Evolutionary conservation across 2,113 vertebrate species (phyloP), one percentile per base, ranked within the genome.

Genomic region (Podocnemis expansa): DNA sequence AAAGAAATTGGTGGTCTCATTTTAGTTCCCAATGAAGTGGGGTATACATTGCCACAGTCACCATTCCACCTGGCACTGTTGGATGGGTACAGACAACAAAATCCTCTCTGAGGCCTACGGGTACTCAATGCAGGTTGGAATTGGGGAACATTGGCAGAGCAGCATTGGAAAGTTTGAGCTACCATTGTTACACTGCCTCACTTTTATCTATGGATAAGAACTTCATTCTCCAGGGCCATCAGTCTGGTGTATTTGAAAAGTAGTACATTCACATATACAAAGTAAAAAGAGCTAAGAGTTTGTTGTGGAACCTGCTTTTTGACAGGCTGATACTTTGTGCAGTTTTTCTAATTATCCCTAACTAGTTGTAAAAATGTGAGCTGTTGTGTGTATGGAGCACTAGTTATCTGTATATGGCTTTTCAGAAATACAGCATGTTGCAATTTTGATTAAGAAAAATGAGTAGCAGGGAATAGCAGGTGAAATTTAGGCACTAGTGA

Each of bases 361-460:
- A 45, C 27, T 29, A 76, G 41, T 6, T 27, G 38, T 27, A 45
- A 27, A 45, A 45, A 76, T 43, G 73, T 45, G 41, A 76, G 45
- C 25, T 5, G 22, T 60, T 58, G 54, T 90, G 70, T 11, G 45
- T 67, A n/a, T 0, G 3, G 84, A 58, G 60, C 11, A 52, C 38
- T 56, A 51, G 43, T 22, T 70, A 89, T 91, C 31, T 55, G 47
- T 8, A 10, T 1, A 9, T 60, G 31, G 47, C 6, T 38, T 91
- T 89, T 95, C 4, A 75, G 41, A 49, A 83, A 2, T 54, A 7
- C 4, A 63, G 34, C 70, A 3, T 54, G n/a, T 8, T 84, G 76
- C 3, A 89, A 34, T 86, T 91, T 93, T 58, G 29, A 4, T 84
- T 92, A 54, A 70, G 56, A 93, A 93, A 91, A 16, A 73, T 95